A percentile compares a stretch with the other conserved stretches of the same genome.
phyloP scores from a whole-genome alignment of 2,888 invertebrate species.

The Synanthedon vespiformis region DNA sequence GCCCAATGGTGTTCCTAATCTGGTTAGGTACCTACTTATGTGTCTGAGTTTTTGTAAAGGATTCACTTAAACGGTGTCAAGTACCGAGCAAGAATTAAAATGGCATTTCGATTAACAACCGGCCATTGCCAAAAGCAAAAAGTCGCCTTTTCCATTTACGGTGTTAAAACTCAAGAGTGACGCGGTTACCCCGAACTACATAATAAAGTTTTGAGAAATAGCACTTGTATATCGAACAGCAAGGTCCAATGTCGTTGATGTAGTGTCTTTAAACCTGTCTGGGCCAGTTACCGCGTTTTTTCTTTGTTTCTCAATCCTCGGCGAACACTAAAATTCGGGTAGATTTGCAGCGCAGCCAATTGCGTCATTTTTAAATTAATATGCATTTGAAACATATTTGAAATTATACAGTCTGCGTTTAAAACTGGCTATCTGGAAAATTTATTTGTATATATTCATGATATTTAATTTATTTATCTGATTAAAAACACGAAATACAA shows the following conservation, averaged over 20 bases:
- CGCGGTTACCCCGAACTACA: constrained; percentile 28
- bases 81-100: constrained; percentile 10
- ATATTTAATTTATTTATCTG: too few relatives aligned
- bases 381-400: too few relatives aligned
- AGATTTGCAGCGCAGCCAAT: neutral
- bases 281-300: constrained; percentile 36
- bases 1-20: too few relatives aligned
- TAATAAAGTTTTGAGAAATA: constrained; percentile 32
- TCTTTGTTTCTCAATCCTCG: constrained; percentile 31
- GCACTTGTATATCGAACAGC: constrained; percentile 29
- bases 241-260: constrained; percentile 42
- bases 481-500: too few relatives aligned
- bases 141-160: constrained; percentile 59
- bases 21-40: too few relatives aligned
- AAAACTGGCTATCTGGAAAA: too few relatives aligned
- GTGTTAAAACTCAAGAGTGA: constrained; percentile 45
- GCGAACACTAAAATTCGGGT: constrained; percentile 3
- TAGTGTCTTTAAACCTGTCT: constrained; percentile 36
- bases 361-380: neutral
- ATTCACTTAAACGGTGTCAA: constrained; percentile 5
- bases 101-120: constrained; percentile 39
- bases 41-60: neutral
- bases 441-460: too few relatives aligned
- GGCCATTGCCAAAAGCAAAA: constrained; percentile 64
- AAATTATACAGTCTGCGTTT: too few relatives aligned